Base-by-base conservation (phyloP, 2,797 vertebrate species). In the Balearica regulorum region DNA sequence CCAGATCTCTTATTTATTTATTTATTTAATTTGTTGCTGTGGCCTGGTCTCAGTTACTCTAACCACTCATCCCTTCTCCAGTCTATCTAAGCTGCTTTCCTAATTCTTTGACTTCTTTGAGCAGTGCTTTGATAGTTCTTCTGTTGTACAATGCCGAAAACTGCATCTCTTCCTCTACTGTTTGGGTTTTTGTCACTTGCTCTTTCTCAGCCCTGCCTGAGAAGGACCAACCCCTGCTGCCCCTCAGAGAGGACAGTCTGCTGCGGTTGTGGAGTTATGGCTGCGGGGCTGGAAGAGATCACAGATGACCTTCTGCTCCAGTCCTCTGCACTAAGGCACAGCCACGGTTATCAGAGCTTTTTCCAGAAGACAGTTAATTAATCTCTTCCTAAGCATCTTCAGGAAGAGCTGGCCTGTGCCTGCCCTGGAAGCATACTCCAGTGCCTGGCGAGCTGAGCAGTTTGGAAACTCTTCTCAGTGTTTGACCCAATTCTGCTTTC, bases 201-300 rank as follows among this genome's bases (percentile, higher is more conserved):
- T 54, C 19, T 46, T 46, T 16, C 29, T 55, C 29, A 22, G 58
- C 9, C 8, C 33, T 7, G 7, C 8, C 26, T 15, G 41, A 41
- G 62, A 25, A 49, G 81, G 37, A 22, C 41, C 28, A 1, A 28
- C 4, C 25, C 10, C 72, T 37, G 65, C 66, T 35, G 58, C 15
- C 51, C 20, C 33, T 14, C 4, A 1, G 11, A 1, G 16, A 88
- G 41, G 46, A n/a, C 31, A 35, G 20, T 25, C 39, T 76, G 49
- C 58, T 49, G 51, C 33, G 5, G 37, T 8, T 28, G 43, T 7
- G 6, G 33, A 16, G 15, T 26, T 65, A 49, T 31, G 8, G 13
- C 12, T 7, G 35, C 0, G 0, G 19, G 16, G 35, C 65, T 89
- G n/a, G 24, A 70, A 17, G 57, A 41, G 49, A 5, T 53, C 28